phyloP scores from a whole-genome alignment of 2,113 vertebrate species.

The Dermatemys mawii region DNA sequence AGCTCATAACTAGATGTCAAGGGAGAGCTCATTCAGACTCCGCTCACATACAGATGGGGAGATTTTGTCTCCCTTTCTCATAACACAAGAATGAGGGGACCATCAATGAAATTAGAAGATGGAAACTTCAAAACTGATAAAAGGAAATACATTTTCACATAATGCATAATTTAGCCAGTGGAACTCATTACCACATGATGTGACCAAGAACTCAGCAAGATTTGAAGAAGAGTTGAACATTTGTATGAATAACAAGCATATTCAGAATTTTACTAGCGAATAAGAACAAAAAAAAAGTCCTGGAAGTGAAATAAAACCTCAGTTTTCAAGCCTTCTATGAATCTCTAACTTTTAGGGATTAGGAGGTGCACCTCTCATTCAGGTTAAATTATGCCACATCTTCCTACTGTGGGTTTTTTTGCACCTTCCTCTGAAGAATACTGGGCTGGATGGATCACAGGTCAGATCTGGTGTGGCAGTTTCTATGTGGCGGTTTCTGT shows the following conservation, averaged over 20 bases:
- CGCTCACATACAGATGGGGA: no score
- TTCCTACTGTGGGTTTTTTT: not conserved
- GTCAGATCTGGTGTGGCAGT: not conserved
- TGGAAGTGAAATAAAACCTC: not conserved
- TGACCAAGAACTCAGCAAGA: not conserved
- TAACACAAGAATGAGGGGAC: no score
- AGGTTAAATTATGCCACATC: not conserved
- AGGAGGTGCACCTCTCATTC: not conserved
- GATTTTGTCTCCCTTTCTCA: no score
- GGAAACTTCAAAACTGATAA: not conserved
- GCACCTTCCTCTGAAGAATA: not conserved
- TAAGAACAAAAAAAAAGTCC: not conserved
- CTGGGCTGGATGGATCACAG: not conserved
- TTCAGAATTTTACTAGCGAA: not conserved
- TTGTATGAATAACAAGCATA: fast-evolving
- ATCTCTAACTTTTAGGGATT: not conserved
- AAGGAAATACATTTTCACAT: not conserved
- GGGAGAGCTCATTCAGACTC: no score
- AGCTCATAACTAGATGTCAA: no score
- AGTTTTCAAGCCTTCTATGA: not conserved
- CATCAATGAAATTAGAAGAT: no score
- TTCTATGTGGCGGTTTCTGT: no score
- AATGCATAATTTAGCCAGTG: not conserved
- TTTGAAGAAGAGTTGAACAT: not conserved
- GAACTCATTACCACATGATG: not conserved